Conservation (phyloP, 2,888 invertebrate species). For the Copidosoma aretas region DNA sequence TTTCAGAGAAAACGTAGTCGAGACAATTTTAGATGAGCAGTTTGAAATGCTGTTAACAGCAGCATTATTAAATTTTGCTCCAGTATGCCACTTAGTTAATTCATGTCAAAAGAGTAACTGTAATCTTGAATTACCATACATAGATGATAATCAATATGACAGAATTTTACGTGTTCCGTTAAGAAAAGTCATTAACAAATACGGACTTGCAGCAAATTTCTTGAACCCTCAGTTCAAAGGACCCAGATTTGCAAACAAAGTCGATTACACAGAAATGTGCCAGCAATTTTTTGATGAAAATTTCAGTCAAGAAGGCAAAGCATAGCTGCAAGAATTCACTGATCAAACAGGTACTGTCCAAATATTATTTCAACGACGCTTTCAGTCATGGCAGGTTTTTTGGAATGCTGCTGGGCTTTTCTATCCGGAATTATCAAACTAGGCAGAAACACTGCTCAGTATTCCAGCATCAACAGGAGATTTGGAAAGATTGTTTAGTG, state of each 20-base stretch:
- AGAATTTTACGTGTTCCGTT: not conserved
- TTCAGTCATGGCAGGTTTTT: not conserved
- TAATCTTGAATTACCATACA: not conserved
- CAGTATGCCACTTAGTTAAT: conserved; percentile 3
- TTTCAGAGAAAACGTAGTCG: conserved; percentile 5
- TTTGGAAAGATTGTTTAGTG: conserved; percentile 14
- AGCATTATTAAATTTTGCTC: conserved; percentile 3
- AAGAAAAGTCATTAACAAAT: conserved; percentile 2
- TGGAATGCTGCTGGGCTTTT: not conserved
- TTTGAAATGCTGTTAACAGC: not conserved
- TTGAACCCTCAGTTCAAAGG: conserved; percentile 5
- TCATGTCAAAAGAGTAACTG: conserved; percentile 6
- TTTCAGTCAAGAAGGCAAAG: not conserved
- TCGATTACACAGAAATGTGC: not conserved
- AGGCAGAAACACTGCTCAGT: not conserved
- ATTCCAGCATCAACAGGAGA: conserved; percentile 9
- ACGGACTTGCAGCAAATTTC: conserved; percentile 13
- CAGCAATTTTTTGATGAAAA: conserved; percentile 14
- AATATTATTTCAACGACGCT: not conserved
- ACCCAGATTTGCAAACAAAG: not conserved
- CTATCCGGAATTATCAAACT: not conserved
- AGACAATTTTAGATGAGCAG: conserved; percentile 2
- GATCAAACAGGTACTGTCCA: conserved; percentile 5
- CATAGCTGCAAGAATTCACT: conserved; percentile 2
- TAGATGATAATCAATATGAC: not conserved